A percentile compares a stretch with the other conserved stretches of the same genome.
phyloP scores from a whole-genome alignment of 2,113 vertebrate species.

The Siniperca knerii region DNA sequence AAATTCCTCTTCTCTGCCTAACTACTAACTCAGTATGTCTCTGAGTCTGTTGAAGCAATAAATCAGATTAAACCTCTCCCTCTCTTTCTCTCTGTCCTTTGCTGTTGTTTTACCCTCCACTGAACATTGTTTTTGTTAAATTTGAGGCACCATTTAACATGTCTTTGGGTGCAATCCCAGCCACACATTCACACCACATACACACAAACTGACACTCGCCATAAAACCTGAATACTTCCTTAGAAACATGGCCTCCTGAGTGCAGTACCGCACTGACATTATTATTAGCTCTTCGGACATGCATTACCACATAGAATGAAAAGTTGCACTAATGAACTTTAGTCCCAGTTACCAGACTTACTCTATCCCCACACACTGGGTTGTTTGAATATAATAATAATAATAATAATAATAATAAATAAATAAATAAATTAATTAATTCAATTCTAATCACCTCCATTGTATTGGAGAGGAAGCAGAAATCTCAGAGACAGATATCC shows the following conservation, averaged over 20 bases:
- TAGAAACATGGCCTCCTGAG: neutral
- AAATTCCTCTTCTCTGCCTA: constrained; percentile 63
- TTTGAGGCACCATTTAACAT: constrained; percentile 63
- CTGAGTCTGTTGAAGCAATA: constrained; percentile 69
- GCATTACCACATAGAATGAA: constrained; percentile 19
- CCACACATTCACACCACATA: neutral
- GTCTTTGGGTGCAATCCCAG: constrained; percentile 28
- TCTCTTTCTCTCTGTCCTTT: constrained; percentile 23
- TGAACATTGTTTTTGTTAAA: constrained; percentile 67
- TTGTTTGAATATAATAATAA: neutral
- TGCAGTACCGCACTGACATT: neutral
- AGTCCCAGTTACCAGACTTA: neutral
- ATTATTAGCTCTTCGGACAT: constrained; percentile 9
- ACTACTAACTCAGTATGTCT: constrained; percentile 63
- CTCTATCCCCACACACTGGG: neutral
- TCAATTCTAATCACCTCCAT: neutral
- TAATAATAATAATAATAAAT: neutral
- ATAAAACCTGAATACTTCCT: neutral
- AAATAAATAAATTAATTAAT: neutral
- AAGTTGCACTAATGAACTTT: constrained; percentile 23
- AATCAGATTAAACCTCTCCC: constrained; percentile 70
- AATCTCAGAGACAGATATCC: neutral
- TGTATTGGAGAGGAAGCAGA: neutral
- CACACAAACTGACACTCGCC: constrained; percentile 1
- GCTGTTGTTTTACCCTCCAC: constrained; percentile 56